Evolutionary conservation across 2,888 invertebrate genomes (phyloP).

Genomic region (Drosophila lacicola): DNA sequence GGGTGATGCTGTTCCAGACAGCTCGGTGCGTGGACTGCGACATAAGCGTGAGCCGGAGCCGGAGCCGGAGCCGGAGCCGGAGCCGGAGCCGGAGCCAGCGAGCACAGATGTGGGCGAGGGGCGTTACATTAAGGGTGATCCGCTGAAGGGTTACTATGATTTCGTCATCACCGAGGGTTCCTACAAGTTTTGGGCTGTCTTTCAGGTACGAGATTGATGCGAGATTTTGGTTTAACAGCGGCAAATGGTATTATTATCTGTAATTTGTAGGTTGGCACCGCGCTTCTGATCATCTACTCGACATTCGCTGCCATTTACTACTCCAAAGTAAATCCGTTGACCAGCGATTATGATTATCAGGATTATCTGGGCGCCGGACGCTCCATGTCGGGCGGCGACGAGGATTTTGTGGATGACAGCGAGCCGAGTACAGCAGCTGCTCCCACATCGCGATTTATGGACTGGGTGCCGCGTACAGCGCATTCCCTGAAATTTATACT

Average conservation of each 20-base stretch:
- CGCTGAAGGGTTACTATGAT: slow-evolving; percentile 93
- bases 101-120: slow-evolving; percentile 80
- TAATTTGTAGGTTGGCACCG: slow-evolving; percentile 90
- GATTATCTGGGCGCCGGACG: slow-evolving; percentile 90
- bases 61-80: slow-evolving; percentile 12
- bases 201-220: slow-evolving; percentile 88
- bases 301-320: slow-evolving; percentile 94
- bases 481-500: slow-evolving; percentile 84
- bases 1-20: slow-evolving; percentile 23
- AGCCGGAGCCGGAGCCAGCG: slow-evolving; percentile 14
- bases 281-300: slow-evolving; percentile 92
- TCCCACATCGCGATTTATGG: slow-evolving; percentile 56
- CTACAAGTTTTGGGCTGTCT: slow-evolving; percentile 95
- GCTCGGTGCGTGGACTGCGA: slow-evolving; percentile 49
- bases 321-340: slow-evolving; percentile 93
- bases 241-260: neutral
- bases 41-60: slow-evolving; percentile 54
- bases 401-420: slow-evolving; percentile 79
- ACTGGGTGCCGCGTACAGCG: slow-evolving; percentile 81
- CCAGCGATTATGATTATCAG: slow-evolving; percentile 91
- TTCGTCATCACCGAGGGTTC: slow-evolving; percentile 95
- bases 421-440: slow-evolving; percentile 37
- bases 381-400: slow-evolving; percentile 86
- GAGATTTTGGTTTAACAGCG: too few species aligned
- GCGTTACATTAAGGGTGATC: slow-evolving; percentile 87